Percentiles rank a stretch among this genome's conserved stretches.
Evolutionary conservation across 2,888 invertebrate species (phyloP).

Genomic region (Liodrosophila aerea): DNA sequence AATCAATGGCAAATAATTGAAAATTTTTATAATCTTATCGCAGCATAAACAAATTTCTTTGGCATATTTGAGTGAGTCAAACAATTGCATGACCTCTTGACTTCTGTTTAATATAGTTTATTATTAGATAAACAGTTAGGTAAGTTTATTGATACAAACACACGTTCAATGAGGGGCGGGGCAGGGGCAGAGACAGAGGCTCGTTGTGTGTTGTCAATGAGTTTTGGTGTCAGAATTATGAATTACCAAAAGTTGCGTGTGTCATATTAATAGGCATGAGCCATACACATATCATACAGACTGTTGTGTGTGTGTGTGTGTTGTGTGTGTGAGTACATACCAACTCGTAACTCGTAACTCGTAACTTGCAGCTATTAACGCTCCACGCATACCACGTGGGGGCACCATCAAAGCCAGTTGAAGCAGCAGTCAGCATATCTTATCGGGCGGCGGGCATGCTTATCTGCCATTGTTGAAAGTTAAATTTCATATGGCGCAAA

Average conservation of each 20-base stretch:
- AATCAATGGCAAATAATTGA: too few species aligned
- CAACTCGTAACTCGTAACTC: slow-evolving; percentile 8
- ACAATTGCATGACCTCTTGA: too few species aligned
- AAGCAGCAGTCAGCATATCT: slow-evolving; percentile 47
- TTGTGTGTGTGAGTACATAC: slow-evolving; percentile 1
- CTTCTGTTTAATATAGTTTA: too few species aligned
- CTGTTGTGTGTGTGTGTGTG: slow-evolving; percentile 1
- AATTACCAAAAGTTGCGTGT: slow-evolving; percentile 46
- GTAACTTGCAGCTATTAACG: not conserved
- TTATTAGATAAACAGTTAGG: too few species aligned
- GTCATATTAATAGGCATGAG: slow-evolving; percentile 58
- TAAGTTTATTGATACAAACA: too few species aligned
- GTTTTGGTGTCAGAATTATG: slow-evolving; percentile 44
- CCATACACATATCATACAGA: slow-evolving; percentile 12
- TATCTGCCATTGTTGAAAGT: slow-evolving; percentile 60
- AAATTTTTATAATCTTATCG: too few species aligned
- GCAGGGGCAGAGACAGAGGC: too few species aligned
- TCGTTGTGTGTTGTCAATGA: slow-evolving; percentile 32
- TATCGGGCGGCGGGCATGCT: slow-evolving; percentile 35
- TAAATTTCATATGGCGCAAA: slow-evolving; percentile 64
- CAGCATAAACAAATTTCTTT: too few species aligned
- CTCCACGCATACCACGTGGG: slow-evolving; percentile 30
- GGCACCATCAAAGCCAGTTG: slow-evolving; percentile 6
- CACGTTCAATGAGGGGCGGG: too few species aligned
- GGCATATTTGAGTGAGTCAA: too few species aligned